Conservation (phyloP, 2,113 vertebrate genomes). For the Panthera tigris region DNA sequence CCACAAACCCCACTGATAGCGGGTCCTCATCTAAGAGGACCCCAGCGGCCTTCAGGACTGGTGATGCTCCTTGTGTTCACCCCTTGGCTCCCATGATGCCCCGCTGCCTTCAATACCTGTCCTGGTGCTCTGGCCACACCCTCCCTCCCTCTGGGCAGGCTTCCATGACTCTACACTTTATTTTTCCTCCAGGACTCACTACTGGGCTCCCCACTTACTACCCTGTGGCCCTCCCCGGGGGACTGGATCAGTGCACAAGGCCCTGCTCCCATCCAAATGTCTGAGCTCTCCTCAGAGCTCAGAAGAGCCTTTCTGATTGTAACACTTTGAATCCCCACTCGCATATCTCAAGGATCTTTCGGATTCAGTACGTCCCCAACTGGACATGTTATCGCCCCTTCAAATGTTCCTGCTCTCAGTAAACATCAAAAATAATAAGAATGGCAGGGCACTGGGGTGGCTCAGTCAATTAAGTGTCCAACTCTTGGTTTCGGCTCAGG, state of each 20-base stretch:
- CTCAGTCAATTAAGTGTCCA: too few species aligned
- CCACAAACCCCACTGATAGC: accelerated
- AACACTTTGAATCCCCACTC: neutral
- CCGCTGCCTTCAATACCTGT: accelerated
- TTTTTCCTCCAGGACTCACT: neutral
- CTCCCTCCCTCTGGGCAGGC: neutral
- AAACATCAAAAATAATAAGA: neutral
- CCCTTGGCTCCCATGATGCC: accelerated
- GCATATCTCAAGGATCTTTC: neutral
- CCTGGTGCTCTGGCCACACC: neutral
- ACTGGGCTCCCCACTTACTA: neutral
- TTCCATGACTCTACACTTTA: neutral
- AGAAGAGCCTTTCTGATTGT: neutral
- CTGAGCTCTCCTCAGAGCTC: neutral
- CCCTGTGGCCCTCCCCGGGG: neutral
- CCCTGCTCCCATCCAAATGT: neutral
- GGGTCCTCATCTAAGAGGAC: neutral
- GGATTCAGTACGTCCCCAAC: neutral
- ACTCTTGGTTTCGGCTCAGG: too few species aligned
- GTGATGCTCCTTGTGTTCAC: accelerated
- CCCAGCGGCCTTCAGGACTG: neutral
- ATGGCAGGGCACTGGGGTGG: neutral
- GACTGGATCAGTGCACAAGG: too few species aligned
- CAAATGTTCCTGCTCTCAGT: neutral
- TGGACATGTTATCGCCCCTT: neutral